Base-by-base conservation (phyloP, 1,140 invertebrate species). In the Whitmania pigra region DNA sequence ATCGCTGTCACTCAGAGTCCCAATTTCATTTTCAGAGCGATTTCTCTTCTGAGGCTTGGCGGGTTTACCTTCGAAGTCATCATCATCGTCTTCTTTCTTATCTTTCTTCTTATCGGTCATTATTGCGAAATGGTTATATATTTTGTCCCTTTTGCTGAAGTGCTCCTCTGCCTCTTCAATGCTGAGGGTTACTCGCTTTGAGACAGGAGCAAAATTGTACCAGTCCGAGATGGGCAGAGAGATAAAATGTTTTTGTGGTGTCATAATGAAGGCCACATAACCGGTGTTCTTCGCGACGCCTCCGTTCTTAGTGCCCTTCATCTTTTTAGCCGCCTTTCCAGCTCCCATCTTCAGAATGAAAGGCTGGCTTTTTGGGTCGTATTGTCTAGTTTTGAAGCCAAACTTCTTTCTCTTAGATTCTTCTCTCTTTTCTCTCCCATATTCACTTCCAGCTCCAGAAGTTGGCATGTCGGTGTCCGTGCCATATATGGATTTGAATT, bases 91-190 rank as follows among this genome's bases (percentile, higher is more conserved):
- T 74, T 92, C 89, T 67, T 93, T 90, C 66, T 90, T 91, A 71
- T 88, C 87, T 69, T 81, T 79, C 76, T 93, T 84, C 57, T 91
- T 86, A 79, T 94, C 94, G 40, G 40, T n/a, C n/a, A n/a, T n/a
- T n/a, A n/a, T n/a, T n/a, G n/a, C n/a, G n/a, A n/a, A n/a, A n/a
- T n/a, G n/a, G 13, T 43, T 43, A 43, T 43, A 43, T 43, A 43
- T 43, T 43, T 29, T 29, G 18, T 57, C 67, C 77, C 79, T 87
- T 86, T 83, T 88, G 77, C 88, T 91, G 80, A 95, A 97, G 80
- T 96, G 92, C 78, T 95, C 89, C 82, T 98, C 95, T 0, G 94
- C 95, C 83, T 97, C 94, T 83, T 97, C 94, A 0, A 91, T 91
- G 67, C 90, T 93, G 0, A 98, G 82, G 3, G 92, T 87, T 82